Evolutionary conservation across 2,797 vertebrate species (phyloP), one percentile per base, ranked within the genome.

Genomic region (Lithobates pipiens): DNA sequence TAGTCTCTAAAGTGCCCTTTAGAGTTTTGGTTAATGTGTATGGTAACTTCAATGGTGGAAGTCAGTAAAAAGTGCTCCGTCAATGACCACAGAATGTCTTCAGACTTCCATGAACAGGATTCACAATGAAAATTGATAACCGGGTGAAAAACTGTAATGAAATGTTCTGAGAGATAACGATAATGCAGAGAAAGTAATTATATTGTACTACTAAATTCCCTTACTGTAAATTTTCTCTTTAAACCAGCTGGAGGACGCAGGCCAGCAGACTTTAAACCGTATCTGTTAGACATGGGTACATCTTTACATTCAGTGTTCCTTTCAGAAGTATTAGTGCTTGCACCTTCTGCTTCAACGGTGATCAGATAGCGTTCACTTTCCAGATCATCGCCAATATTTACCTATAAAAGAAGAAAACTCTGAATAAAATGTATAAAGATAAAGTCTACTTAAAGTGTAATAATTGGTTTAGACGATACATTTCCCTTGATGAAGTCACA

Each of bases 341-440:
- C 65, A 88, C 90, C 92, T 44, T 82, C 84, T 25, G 89, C 91
- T 89, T 96, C 95, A 11, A 96, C 80, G 6, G 93, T 93, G 85
- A 96, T 95, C 87, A 95, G 88, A 71, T 93, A 95, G 0, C 89
- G 90, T 8, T 96, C 95, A 27, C 93, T 90, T 92, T 96, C 95
- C 16, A 95, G 92, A 73, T 93, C 83, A 83, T 94, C 93, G 67
- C 95, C 95, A 82, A 92, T 86, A 46, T 90, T 91, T 86, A 95
- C 84, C 95, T 96, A 85, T 36, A 67, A 63, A 5, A 70, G 5
- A 39, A 69, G 29, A 46, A 67, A 8, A 57, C 13, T 21, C 46
- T 36, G 5, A 21, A 34, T 27, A 57, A 32, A 54, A 54, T 54
- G 16, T 16, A 13, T 18, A 3, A 18, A 54, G 50, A 54, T 54